phyloP scores from a whole-genome alignment of 2,797 vertebrate species.

The Danio kyathit region DNA sequence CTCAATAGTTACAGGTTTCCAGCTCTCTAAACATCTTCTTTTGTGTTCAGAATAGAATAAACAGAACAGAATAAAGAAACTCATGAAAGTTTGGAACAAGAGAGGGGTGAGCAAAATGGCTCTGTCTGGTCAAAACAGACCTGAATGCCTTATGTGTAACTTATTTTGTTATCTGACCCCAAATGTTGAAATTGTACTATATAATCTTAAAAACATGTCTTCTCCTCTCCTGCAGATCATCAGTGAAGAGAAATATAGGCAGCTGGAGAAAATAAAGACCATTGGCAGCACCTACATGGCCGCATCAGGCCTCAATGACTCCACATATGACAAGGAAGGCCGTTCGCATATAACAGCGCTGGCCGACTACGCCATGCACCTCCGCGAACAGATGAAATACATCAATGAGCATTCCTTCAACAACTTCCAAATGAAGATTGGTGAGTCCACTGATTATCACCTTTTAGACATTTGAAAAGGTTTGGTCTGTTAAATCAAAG shows the following conservation, averaged over 20 bases:
- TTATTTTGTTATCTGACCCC: not conserved
- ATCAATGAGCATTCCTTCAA: slow-evolving; percentile 98
- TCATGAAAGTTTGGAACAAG: too few relatives aligned
- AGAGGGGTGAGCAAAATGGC: too few relatives aligned
- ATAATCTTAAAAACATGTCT: not conserved
- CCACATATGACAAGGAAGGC: slow-evolving; percentile 93
- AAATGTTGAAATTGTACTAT: not conserved
- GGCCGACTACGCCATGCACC: slow-evolving; percentile 94
- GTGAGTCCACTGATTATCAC: slow-evolving; percentile 68
- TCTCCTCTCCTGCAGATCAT: slow-evolving; percentile 83
- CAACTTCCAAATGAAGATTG: slow-evolving; percentile 99
- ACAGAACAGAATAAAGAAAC: too few relatives aligned
- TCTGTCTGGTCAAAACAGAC: too few relatives aligned
- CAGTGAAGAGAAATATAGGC: slow-evolving; percentile 91
- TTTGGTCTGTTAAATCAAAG: not conserved
- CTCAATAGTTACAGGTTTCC: too few relatives aligned
- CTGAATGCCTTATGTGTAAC: too few relatives aligned
- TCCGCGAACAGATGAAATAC: slow-evolving; percentile 97
- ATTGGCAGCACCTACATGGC: slow-evolving; percentile 97
- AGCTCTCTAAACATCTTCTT: too few relatives aligned
- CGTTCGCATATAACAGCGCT: slow-evolving; percentile 90
- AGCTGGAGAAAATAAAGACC: slow-evolving; percentile 97
- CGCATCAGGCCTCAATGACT: slow-evolving; percentile 91
- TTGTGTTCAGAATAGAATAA: too few relatives aligned
- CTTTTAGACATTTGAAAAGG: not conserved